phyloP scores from a whole-genome alignment of 2,113 vertebrate species.

The Vicugna pacos region DNA sequence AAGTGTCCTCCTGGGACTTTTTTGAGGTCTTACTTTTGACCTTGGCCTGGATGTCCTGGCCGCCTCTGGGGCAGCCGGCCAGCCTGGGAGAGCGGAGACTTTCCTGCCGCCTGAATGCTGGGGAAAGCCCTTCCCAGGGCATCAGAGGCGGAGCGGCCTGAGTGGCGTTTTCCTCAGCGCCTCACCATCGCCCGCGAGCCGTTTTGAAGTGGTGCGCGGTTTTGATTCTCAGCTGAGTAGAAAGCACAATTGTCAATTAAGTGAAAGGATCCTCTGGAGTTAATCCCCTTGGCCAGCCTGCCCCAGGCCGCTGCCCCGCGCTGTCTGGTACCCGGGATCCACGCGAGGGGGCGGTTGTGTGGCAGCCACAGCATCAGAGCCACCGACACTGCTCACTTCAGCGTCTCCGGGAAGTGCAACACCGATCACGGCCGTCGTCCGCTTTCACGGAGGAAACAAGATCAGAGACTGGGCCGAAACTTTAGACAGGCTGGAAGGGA shows the following conservation, averaged over 20 bases:
- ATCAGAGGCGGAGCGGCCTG: fast-evolving
- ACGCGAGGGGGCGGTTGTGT: not conserved
- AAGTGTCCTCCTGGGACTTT: fast-evolving
- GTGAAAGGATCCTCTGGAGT: not conserved
- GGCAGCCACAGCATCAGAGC: not conserved
- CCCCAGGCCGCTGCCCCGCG: not conserved
- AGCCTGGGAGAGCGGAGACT: fast-evolving
- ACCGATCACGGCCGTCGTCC: fast-evolving
- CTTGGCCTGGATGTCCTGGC: not conserved
- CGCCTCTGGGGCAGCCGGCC: not conserved
- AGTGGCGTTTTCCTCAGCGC: fast-evolving
- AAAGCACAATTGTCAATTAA: not conserved
- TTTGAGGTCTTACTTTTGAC: not conserved
- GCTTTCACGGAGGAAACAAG: not conserved
- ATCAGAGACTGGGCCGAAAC: fast-evolving
- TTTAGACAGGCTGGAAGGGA: fast-evolving
- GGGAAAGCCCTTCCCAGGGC: not conserved
- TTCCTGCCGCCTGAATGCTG: fast-evolving
- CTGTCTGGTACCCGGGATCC: not conserved
- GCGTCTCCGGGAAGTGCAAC: fast-evolving
- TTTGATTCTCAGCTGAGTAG: not conserved
- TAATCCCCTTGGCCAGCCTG: not conserved
- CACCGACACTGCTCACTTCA: fast-evolving
- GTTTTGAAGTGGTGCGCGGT: fast-evolving
- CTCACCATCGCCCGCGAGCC: fast-evolving